Conservation (phyloP, 2,888 invertebrate species). For the Digitonthophagus gazella region DNA sequence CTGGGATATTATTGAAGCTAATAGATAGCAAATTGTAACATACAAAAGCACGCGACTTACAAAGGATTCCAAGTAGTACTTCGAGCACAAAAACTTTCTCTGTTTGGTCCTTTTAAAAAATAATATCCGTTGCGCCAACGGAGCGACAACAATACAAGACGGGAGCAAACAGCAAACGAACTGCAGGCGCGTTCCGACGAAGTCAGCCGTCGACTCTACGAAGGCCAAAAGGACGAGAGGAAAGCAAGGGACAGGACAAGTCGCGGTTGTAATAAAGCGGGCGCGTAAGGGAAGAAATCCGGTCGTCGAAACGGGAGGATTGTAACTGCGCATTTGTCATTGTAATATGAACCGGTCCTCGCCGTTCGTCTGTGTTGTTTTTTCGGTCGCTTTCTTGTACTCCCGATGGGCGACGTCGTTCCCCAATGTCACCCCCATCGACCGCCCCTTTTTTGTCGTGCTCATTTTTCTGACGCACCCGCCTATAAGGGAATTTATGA, state of each 20-base stretch:
- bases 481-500: conserved; percentile 38
- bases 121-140: background rate
- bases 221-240: background rate
- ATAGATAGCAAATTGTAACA: background rate
- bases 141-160: background rate
- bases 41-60: background rate
- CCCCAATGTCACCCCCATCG: background rate
- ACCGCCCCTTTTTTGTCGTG: conserved; percentile 25
- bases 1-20: background rate
- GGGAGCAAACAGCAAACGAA: background rate
- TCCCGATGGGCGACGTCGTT: background rate
- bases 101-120: background rate
- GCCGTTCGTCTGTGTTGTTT: background rate
- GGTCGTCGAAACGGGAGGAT: conserved; percentile 14
- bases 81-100: background rate
- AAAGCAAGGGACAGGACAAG: background rate
- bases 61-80: background rate
- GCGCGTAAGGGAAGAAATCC: background rate
- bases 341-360: conserved; percentile 24
- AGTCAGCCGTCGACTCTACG: background rate
- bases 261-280: background rate
- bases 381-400: background rate
- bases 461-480: conserved; percentile 35
- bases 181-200: background rate
- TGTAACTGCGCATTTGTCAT: conserved; percentile 29